These are phyloP conservation scores for Chorisops tibialis DNA, from an alignment of 2,888 invertebrate genomes.

Conservation along the genomic window DNA sequence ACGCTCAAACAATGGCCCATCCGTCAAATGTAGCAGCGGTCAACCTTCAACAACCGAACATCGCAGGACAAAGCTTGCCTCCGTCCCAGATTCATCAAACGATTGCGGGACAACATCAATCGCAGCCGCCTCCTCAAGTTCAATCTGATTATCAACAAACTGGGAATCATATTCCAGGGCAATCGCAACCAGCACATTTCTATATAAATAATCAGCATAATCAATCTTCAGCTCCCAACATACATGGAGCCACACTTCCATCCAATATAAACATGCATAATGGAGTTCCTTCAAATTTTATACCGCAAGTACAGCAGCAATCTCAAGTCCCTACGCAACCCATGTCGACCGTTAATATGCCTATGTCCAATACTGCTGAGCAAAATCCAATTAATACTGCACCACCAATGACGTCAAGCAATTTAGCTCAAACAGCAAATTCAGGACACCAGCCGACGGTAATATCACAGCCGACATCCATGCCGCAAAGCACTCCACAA, in stretches of 20 bases:
- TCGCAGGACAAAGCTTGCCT: constrained; percentile 1
- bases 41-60: constrained; percentile 40
- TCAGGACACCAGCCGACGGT: neutral
- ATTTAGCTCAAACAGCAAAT: neutral
- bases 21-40: constrained; percentile 52
- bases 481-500: constrained; percentile 9
- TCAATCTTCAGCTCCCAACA: constrained; percentile 36
- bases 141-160: constrained; percentile 42
- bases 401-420: neutral
- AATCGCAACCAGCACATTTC: constrained; percentile 36
- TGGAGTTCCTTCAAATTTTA: constrained; percentile 34
- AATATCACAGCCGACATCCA: constrained; percentile 2
- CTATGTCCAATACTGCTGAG: neutral
- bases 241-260: constrained; percentile 42
- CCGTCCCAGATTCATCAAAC: constrained; percentile 48
- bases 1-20: constrained; percentile 57
- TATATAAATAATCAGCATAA: constrained; percentile 25
- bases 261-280: constrained; percentile 42
- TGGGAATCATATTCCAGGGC: constrained; percentile 47
- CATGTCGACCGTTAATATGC: constrained; percentile 33
- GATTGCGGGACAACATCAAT: constrained; percentile 48
- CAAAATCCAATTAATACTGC: neutral
- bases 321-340: constrained; percentile 34
- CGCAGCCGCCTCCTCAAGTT: constrained; percentile 48
- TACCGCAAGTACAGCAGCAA: constrained; percentile 39